A percentile compares a stretch with the other conserved stretches of the same genome.
Evolutionary conservation across 2,888 invertebrate genomes (phyloP).

Genomic region (Campoplex capitator): DNA sequence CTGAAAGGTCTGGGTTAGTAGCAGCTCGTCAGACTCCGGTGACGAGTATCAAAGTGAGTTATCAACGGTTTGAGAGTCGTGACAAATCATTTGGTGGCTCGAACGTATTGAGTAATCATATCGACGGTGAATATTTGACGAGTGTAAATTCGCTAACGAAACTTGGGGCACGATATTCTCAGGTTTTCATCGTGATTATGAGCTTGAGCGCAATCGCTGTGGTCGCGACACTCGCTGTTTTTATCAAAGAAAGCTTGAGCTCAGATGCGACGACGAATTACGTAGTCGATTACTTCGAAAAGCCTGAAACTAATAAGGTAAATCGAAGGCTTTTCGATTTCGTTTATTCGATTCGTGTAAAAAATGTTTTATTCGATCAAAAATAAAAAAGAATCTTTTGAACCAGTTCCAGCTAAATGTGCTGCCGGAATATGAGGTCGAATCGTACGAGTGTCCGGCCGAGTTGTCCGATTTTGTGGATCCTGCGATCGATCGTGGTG

Average conservation of each 20-base stretch:
- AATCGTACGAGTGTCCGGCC: slow-evolving; percentile 75
- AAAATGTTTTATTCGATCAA: neutral
- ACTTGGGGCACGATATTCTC: neutral
- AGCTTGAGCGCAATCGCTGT: slow-evolving; percentile 32
- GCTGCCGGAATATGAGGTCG: slow-evolving; percentile 76
- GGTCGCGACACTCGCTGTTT: slow-evolving; percentile 17
- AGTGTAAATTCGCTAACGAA: neutral
- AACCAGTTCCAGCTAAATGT: slow-evolving; percentile 75
- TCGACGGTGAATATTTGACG: neutral
- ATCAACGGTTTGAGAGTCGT: neutral
- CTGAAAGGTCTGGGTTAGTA: slow-evolving; percentile 47
- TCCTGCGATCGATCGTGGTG: slow-evolving; percentile 53
- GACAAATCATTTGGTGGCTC: neutral
- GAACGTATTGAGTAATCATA: neutral
- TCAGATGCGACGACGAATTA: slow-evolving; percentile 29
- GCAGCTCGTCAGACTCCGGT: slow-evolving; percentile 38
- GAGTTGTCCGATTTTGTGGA: slow-evolving; percentile 67
- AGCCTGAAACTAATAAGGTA: slow-evolving; percentile 69
- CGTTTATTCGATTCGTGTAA: neutral
- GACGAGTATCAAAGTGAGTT: slow-evolving; percentile 35
- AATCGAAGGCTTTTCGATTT: neutral
- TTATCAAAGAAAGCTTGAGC: slow-evolving; percentile 32
- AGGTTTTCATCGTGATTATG: slow-evolving; percentile 10
- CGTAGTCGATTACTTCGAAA: slow-evolving; percentile 71
- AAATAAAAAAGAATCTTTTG: neutral